phyloP scores from a whole-genome alignment of 2,797 vertebrate genomes.

The Anniella stebbinsi region DNA sequence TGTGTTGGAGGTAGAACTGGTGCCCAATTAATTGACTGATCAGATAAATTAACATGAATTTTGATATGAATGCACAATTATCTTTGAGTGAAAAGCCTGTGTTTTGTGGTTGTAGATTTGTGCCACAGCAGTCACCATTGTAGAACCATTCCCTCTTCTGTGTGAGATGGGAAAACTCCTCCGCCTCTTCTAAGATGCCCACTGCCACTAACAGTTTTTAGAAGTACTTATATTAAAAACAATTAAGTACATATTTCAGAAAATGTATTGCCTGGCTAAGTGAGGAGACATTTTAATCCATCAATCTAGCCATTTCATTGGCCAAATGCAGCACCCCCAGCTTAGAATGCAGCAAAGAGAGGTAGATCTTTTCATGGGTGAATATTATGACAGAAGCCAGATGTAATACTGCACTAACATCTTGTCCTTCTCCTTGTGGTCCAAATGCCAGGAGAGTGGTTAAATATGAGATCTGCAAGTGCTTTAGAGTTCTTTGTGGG shows the following conservation, averaged over 20 bases:
- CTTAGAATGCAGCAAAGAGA: background rate
- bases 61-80: background rate
- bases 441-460: background rate
- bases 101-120: background rate
- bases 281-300: background rate
- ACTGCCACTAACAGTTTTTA: background rate
- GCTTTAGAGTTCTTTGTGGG: slow-evolving; percentile 16
- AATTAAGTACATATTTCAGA: background rate
- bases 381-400: background rate
- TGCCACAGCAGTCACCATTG: no score
- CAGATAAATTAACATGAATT: background rate
- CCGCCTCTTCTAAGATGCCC: background rate
- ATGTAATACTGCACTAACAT: background rate
- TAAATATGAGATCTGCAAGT: background rate
- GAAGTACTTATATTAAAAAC: background rate
- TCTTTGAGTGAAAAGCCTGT: background rate
- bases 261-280: background rate
- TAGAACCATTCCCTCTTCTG: background rate
- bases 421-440: background rate
- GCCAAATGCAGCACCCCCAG: background rate
- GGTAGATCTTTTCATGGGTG: background rate
- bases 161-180: background rate
- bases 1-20: background rate
- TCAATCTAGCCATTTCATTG: background rate
- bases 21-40: background rate